Evolutionary conservation across 2,797 vertebrate genomes (phyloP), one percentile per base, ranked within the genome.

Genomic region (Alauda arvensis): DNA sequence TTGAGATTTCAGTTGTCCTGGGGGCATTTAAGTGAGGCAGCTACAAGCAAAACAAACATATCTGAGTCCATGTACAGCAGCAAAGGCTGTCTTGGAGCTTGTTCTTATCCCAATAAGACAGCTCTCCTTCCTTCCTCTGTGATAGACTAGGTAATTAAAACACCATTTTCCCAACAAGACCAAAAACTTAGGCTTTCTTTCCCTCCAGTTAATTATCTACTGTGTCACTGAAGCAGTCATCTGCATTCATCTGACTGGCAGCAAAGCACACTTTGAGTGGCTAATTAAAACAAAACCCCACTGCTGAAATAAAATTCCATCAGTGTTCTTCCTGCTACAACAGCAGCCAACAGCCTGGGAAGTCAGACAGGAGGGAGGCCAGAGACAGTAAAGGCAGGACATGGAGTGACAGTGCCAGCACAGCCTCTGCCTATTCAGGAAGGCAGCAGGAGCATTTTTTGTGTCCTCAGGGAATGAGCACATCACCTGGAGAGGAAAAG

Each of bases 221-320:
- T 48, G 20, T 85, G 92, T 93, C 85, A 89, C 87, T 83, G 70
- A 51, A 71, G 79, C 53, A 74, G 56, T 72, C 80, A 93, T 88
- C 85, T 85, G 76, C 82, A 75, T 88, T 85, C 75, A 89, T 83
- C 82, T 93, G 83, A 48, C 83, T 89, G 72, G 90, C 81, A 88
- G 79, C 80, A 72, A 51, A 82, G 71, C 60, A 61, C 1, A 1
- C 80, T 83, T 83, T 33, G 17, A 94, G 87, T 66, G 83, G 65
- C 77, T 85, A 85, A 89, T 87, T 94, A 95, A 90, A 94, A 77
- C 90, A 94, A 45, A 89, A 90, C 18, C 26, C 45, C 70, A n/a
- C 43, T 71, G 90, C 62, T 77, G 48, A 77, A 91, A 89, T 77
- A 34, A 88, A 95, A 93, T 82, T 61, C 87, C 65, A 74, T 37